Conservation (phyloP, 1,140 invertebrate species). For the Trichonephila clavata region DNA sequence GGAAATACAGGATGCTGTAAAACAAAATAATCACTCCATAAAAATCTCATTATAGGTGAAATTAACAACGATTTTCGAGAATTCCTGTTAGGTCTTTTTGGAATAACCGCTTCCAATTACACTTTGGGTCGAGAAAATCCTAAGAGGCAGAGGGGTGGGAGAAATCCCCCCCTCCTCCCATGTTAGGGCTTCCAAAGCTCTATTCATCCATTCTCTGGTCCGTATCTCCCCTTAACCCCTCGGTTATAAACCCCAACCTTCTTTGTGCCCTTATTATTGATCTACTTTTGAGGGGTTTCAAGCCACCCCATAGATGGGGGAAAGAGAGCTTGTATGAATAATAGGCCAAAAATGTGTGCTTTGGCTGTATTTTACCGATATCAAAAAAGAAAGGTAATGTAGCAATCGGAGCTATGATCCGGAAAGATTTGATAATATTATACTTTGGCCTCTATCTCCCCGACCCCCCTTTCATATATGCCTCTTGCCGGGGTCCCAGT, state of each 20-base stretch:
- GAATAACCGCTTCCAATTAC: slow-evolving; percentile 64
- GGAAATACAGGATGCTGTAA: too few relatives aligned
- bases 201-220: slow-evolving; percentile 66
- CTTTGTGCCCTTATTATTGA: slow-evolving; percentile 69
- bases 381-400: slow-evolving; percentile 38
- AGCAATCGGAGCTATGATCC: slow-evolving; percentile 70
- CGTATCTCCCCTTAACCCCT: slow-evolving; percentile 36
- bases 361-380: slow-evolving; percentile 18
- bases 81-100: slow-evolving; percentile 43
- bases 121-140: slow-evolving; percentile 13
- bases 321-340: slow-evolving; percentile 44
- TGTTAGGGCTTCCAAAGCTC: slow-evolving; percentile 66
- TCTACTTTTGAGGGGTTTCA: slow-evolving; percentile 70
- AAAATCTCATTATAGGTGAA: too few relatives aligned
- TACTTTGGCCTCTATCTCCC: neutral
- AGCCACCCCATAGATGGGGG: neutral
- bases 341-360: slow-evolving; percentile 74
- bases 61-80: too few relatives aligned
- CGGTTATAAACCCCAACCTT: slow-evolving; percentile 69
- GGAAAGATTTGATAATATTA: slow-evolving; percentile 75
- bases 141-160: neutral
- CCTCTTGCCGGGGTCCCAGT: neutral
- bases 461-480: neutral
- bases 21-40: too few relatives aligned
- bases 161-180: slow-evolving; percentile 10